phyloP scores from a whole-genome alignment of 2,888 invertebrate genomes.

The Eupithecia pulchellata region DNA sequence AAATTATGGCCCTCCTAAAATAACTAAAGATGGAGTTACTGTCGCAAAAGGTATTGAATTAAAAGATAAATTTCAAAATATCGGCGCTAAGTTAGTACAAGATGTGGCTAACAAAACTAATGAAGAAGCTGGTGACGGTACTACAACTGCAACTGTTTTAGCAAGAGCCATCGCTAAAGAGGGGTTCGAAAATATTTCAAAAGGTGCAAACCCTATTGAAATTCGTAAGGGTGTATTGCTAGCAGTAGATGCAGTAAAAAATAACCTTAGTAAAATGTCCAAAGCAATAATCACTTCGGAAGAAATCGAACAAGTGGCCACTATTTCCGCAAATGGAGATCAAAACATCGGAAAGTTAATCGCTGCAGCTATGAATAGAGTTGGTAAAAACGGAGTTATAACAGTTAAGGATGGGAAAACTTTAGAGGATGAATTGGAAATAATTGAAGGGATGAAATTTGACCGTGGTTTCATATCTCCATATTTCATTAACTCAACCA shows the following conservation, averaged over 20 bases:
- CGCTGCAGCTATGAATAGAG: slow-evolving; percentile 97
- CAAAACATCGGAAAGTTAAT: slow-evolving; percentile 95
- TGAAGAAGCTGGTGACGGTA: slow-evolving; percentile 99
- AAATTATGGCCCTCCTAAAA: slow-evolving; percentile 99
- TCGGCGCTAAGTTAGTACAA: slow-evolving; percentile 98
- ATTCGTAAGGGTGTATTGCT: slow-evolving; percentile 95
- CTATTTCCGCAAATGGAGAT: slow-evolving; percentile 99
- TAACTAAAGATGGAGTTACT: slow-evolving; percentile 99
- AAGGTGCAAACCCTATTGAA: slow-evolving; percentile 98
- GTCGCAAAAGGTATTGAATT: slow-evolving; percentile 99
- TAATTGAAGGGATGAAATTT: slow-evolving; percentile 99
- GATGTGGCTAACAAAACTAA: slow-evolving; percentile 99
- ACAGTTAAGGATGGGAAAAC: slow-evolving; percentile 99
- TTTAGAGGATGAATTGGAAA: slow-evolving; percentile 95
- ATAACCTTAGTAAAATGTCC: slow-evolving; percentile 93
- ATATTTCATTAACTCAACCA: slow-evolving; percentile 98
- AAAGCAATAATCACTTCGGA: slow-evolving; percentile 97
- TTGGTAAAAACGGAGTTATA: slow-evolving; percentile 98
- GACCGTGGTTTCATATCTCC: slow-evolving; percentile 99
- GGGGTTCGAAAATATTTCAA: slow-evolving; percentile 98
- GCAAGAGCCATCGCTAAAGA: slow-evolving; percentile 99
- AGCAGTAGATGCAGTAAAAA: slow-evolving; percentile 96
- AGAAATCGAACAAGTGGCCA: slow-evolving; percentile 99
- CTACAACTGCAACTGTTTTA: slow-evolving; percentile 98
- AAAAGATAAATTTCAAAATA: slow-evolving; percentile 98